Evolutionary conservation across 2,888 invertebrate genomes (phyloP), one percentile per base, ranked within the genome.

Genomic region (Tinea pellionella): DNA sequence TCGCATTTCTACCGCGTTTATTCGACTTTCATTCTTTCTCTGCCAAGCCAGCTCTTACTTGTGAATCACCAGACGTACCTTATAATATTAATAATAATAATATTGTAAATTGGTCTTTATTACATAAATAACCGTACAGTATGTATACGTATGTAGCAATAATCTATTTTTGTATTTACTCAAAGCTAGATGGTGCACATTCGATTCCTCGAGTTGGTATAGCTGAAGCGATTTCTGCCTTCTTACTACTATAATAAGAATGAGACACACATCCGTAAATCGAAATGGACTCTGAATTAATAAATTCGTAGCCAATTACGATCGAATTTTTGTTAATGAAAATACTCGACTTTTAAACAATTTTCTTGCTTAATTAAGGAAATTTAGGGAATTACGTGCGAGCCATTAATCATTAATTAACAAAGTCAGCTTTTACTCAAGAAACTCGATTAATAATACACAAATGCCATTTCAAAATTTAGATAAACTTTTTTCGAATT

Each of bases 281-380:
- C 2, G 13, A 41, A 2, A 8, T 41, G 4, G 8, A 2, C 41
- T 41, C 8, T 15, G n/a, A 15, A n/a, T 47, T 16, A 47, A 15
- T 19, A 19, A n/a, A 19, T 55, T 55, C 2, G 24, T 11, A 18
- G 3, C 2, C 11, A 19, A 18, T 55, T 55, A 19, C 13, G 2
- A 4, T 3, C 11, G 11, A 11, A 55, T 19, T 18, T 55, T 55
- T 55, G 55, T 55, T 55, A 19, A 55, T 55, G 55, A 55, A 55
- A 55, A 55, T 9, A n/a, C 24, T 55, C 55, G 24, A 55, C 29
- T 55, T 55, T 18, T 18, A 55, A 55, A 29, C 24, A 55, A 29
- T 55, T 55, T 55, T 55, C 55, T 55, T 55, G 55, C 55, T 55
- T 55, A 55, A 55, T 55, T 55, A 55, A 55, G 55, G 55, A 55